Evolutionary conservation across 2,113 vertebrate genomes (phyloP).

Genomic region (Sardina pilchardus): DNA sequence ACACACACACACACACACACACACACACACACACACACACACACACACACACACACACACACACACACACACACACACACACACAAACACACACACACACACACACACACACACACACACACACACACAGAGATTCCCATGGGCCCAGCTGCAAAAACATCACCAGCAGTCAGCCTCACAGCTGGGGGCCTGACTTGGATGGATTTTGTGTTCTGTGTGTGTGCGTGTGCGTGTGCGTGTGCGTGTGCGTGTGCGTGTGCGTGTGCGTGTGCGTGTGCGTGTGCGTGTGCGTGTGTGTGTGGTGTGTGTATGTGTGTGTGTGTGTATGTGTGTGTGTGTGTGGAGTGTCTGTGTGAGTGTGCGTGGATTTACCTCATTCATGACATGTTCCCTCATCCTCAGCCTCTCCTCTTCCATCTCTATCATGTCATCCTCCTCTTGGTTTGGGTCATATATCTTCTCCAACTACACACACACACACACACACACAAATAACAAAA

Average conservation of each 20-base stretch:
- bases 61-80: too few species aligned
- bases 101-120: too few species aligned
- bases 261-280: not conserved
- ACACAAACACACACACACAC: not conserved
- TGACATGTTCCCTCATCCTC: conserved; percentile 92
- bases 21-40: not conserved
- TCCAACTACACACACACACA: conserved; percentile 74
- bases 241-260: not conserved
- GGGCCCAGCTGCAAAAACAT: not conserved
- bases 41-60: too few species aligned
- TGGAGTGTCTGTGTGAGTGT: not conserved
- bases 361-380: conserved; percentile 81
- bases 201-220: not conserved
- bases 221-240: not conserved
- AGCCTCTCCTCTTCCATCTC: conserved; percentile 94
- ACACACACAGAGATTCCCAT: not conserved
- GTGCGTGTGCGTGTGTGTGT: not conserved
- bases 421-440: conserved; percentile 91
- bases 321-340: not conserved
- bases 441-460: conserved; percentile 86
- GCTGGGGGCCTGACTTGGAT: not conserved
- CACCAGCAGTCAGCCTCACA: not conserved
- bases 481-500: not conserved
- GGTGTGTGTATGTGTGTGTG: not conserved
- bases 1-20: not conserved